A percentile compares a stretch with the other conserved stretches of the same genome.
phyloP scores from a whole-genome alignment of 2,113 vertebrate genomes.

The Mesitornis unicolor region DNA sequence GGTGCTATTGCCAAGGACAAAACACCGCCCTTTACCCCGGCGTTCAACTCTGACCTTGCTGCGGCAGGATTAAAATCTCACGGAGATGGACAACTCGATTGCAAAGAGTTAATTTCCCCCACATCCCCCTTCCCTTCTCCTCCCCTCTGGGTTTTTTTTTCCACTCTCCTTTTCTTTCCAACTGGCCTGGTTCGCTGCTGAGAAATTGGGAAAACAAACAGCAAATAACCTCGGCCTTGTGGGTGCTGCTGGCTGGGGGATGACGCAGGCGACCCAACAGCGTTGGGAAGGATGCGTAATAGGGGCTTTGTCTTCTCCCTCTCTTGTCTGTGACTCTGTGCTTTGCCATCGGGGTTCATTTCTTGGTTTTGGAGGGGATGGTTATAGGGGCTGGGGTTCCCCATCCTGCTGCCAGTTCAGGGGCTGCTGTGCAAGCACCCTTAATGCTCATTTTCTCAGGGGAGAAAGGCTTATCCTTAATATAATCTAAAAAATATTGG shows the following conservation, averaged over 20 bases:
- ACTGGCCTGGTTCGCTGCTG: constrained; percentile 30
- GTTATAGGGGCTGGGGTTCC: too few relatives aligned
- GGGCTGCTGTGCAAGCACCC: neutral
- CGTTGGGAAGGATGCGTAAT: neutral
- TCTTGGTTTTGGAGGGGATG: rapidly evolving
- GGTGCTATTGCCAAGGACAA: neutral
- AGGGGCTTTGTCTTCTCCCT: neutral
- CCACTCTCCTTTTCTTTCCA: constrained; percentile 44
- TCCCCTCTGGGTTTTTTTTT: neutral
- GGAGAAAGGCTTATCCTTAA: neutral
- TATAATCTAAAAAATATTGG: neutral
- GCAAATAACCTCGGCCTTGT: neutral
- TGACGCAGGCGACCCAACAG: neutral
- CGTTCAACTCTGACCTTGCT: constrained; percentile 37
- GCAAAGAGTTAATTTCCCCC: constrained; percentile 35
- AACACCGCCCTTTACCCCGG: constrained; percentile 2
- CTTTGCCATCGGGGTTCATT: rapidly evolving
- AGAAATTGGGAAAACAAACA: constrained; percentile 30
- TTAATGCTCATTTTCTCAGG: rapidly evolving
- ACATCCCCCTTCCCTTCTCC: neutral
- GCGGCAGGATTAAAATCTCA: constrained; percentile 4
- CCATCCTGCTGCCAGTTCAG: neutral
- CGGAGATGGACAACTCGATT: neutral
- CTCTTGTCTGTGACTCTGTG: rapidly evolving
- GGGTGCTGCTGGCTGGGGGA: neutral